Percentiles rank a stretch among this genome's conserved stretches.
These are phyloP conservation scores for Tethya wilhelma DNA, from an alignment of 37 sponge, comb jelly and placozoan species.

Conservation along the genomic window DNA sequence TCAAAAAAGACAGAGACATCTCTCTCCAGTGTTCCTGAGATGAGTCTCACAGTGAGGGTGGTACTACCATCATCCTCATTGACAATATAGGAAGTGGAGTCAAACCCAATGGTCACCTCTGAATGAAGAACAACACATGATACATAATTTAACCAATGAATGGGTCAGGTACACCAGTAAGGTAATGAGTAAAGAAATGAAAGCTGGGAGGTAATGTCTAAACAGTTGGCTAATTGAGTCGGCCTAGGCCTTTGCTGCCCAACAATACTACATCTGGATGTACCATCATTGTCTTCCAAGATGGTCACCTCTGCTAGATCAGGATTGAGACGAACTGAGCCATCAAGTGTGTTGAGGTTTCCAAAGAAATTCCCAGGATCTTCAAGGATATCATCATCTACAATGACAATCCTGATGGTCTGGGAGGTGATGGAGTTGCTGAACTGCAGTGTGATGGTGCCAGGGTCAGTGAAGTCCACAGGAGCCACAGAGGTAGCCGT, in stretches of 20 bases:
- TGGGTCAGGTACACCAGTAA: too few species aligned
- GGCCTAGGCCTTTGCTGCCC: neutral
- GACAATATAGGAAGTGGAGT: neutral
- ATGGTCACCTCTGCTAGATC: neutral
- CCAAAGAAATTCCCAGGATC: constrained; percentile 5
- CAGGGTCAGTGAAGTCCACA: neutral
- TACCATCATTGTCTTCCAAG: constrained; percentile 2
- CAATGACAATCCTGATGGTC: neutral
- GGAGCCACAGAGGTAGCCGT: constrained; percentile 31
- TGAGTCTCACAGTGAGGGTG: neutral
- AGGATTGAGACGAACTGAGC: neutral
- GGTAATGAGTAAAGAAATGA: too few species aligned
- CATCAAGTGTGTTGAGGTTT: neutral
- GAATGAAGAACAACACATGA: too few species aligned
- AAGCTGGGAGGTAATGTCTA: too few species aligned
- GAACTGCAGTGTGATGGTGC: constrained; percentile 8
- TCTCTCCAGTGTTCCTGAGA: constrained; percentile 10
- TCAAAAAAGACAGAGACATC: constrained; percentile 19
- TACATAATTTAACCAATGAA: too few species aligned
- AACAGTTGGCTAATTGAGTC: too few species aligned
- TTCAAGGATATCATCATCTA: constrained; percentile 23
- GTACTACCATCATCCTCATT: constrained; percentile 11
- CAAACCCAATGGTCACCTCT: constrained; percentile 33
- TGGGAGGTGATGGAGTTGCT: neutral
- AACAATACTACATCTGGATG: neutral